phyloP scores from a whole-genome alignment of 2,888 invertebrate genomes.

The Platycnemis pennipes region DNA sequence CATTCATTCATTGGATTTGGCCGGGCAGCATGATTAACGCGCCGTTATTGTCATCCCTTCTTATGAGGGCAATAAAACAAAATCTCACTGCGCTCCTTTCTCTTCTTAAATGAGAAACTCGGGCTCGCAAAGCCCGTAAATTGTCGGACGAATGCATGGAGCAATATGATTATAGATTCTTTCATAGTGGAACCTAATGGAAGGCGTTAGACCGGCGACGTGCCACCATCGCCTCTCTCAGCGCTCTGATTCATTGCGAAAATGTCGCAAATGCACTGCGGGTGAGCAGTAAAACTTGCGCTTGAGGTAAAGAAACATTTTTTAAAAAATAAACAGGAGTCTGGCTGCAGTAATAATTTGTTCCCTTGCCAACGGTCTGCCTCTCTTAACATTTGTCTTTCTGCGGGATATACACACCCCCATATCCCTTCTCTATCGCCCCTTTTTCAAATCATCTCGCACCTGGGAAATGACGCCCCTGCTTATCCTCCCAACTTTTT shows the following conservation, averaged over 20 bases:
- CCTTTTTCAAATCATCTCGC: neutral
- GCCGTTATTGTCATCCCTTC: neutral
- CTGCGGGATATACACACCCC: neutral
- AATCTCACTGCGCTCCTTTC: neutral
- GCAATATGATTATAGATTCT: neutral
- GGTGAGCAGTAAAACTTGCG: neutral
- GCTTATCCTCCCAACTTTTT: neutral
- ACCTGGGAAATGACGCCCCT: neutral
- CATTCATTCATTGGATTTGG: neutral
- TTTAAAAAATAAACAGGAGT: neutral
- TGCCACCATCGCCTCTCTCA: neutral
- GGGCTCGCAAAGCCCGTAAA: neutral
- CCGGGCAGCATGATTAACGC: neutral
- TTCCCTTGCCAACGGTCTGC: slow-evolving; percentile 25
- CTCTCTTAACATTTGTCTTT: slow-evolving; percentile 36
- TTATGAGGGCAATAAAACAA: neutral
- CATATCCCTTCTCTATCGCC: neutral
- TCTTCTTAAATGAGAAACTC: neutral
- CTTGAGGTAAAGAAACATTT: neutral
- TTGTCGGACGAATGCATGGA: neutral
- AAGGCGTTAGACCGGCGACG: neutral
- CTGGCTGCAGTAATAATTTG: slow-evolving; percentile 19
- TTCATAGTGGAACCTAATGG: neutral
- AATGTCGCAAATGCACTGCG: neutral
- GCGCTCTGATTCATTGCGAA: neutral